Percentiles rank a stretch among this genome's conserved stretches.
These are phyloP conservation scores for Bursaphelenchus mucronatus DNA, from an alignment of 1,140 invertebrate species.

Conservation along the genomic window DNA sequence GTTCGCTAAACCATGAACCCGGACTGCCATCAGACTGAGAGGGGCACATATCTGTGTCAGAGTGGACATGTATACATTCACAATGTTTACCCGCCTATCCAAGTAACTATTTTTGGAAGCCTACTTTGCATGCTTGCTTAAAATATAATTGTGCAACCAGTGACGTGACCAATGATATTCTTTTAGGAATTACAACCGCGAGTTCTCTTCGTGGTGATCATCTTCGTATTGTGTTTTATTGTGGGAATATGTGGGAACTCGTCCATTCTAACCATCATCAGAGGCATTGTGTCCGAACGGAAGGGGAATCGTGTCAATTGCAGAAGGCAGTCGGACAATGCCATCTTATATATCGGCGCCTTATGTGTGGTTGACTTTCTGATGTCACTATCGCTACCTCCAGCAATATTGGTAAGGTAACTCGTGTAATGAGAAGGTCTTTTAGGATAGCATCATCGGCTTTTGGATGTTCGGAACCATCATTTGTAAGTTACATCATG, in stretches of 20 bases:
- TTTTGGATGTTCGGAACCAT: conserved; percentile 60
- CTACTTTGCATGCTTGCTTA: conserved; percentile 12
- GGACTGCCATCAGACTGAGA: conserved; percentile 27
- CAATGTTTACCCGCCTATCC: conserved; percentile 56
- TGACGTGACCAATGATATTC: conserved; percentile 11
- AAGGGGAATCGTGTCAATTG: conserved; percentile 16
- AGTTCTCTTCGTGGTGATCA: conserved; percentile 54
- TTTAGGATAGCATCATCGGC: conserved; percentile 58
- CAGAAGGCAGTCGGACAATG: conserved; percentile 45
- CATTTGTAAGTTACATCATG: conserved; percentile 42
- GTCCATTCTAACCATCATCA: conserved; percentile 57
- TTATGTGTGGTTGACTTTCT: conserved; percentile 58
- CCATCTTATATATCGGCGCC: conserved; percentile 57
- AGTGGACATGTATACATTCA: conserved; percentile 39
- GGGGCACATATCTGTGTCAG: conserved; percentile 26
- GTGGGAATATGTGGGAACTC: conserved; percentile 60
- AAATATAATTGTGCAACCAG: background rate
- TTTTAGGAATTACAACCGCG: conserved; percentile 57
- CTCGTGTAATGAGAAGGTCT: background rate
- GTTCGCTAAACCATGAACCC: conserved; percentile 19
- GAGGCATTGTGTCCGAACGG: conserved; percentile 45
- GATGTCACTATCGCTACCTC: conserved; percentile 56
- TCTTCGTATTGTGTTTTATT: conserved; percentile 58
- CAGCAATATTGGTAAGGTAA: conserved; percentile 50
- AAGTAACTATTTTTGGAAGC: conserved; percentile 28